A percentile compares a stretch with the other conserved stretches of the same genome.
Evolutionary conservation across 1,140 invertebrate species (phyloP).

Genomic region (Zaprionus lachaisei): DNA sequence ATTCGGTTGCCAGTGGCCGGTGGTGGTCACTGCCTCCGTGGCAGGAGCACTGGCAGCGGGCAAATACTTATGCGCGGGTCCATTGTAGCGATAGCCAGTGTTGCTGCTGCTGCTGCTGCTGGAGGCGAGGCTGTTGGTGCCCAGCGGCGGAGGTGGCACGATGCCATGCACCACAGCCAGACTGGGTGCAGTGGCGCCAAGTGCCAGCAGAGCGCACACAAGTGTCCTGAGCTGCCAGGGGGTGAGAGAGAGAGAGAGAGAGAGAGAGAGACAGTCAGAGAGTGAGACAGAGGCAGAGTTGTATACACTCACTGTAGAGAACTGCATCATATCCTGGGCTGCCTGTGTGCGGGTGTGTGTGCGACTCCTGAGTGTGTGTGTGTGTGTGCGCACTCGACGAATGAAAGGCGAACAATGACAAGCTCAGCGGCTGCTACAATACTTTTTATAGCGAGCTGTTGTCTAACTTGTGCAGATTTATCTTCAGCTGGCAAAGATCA

Average conservation of each 20-base stretch:
- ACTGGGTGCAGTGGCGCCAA: neutral
- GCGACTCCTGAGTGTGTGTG: neutral
- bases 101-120: no score
- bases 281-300: neutral
- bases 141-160: conserved; percentile 9
- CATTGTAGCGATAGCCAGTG: conserved; percentile 68
- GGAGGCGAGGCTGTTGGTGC: neutral
- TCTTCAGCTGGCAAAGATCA: conserved; percentile 32
- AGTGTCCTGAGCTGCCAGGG: neutral
- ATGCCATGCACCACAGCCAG: conserved; percentile 45
- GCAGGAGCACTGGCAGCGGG: conserved; percentile 43
- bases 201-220: neutral
- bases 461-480: conserved; percentile 36
- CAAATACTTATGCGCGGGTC: conserved; percentile 67
- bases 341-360: neutral
- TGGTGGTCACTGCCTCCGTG: conserved; percentile 34
- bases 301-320: conserved; percentile 7
- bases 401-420: conserved; percentile 29
- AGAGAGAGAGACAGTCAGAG: neutral
- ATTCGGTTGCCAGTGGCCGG: conserved; percentile 44
- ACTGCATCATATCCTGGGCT: conserved; percentile 7
- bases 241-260: neutral
- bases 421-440: conserved; percentile 13
- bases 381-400: conserved; percentile 18
- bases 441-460: conserved; percentile 43